Percentiles rank a stretch among this genome's conserved stretches.
These are phyloP conservation scores for Periophthalmus modestus DNA, from an alignment of 2,113 vertebrate species.

Conservation along the genomic window DNA sequence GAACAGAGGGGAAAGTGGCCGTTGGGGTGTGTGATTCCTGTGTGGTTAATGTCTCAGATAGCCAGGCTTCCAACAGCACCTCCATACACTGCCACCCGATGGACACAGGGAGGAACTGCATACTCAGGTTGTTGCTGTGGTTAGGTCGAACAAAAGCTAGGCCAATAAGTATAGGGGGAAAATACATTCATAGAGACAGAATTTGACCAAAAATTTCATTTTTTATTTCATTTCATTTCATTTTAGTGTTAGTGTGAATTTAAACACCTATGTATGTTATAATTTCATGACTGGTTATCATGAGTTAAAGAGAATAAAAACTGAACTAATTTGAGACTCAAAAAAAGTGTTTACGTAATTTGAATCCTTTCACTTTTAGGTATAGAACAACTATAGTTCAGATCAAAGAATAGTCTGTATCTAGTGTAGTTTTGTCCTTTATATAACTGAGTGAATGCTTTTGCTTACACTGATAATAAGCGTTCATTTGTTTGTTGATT, in stretches of 20 bases:
- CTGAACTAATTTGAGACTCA: not conserved
- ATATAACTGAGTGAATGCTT: too few species aligned
- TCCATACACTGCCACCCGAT: constrained; percentile 76
- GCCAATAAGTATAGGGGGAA: not conserved
- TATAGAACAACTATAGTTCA: not conserved
- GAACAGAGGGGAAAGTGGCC: constrained; percentile 22
- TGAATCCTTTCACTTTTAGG: not conserved
- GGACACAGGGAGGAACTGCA: constrained; percentile 62
- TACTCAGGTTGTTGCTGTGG: constrained; percentile 21
- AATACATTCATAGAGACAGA: not conserved
- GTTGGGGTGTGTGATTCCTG: constrained; percentile 61
- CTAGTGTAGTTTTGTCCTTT: too few species aligned
- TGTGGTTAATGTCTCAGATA: constrained; percentile 63
- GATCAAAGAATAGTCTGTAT: too few species aligned
- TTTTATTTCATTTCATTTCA: too few species aligned
- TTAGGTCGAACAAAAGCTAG: constrained; percentile 4
- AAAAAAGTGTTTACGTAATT: not conserved
- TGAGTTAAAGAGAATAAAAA: not conserved
- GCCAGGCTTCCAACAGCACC: constrained; percentile 49
- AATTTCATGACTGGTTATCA: not conserved
- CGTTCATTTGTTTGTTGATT: not conserved
- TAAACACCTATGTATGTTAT: too few species aligned
- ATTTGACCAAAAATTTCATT: too few species aligned
- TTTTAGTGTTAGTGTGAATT: too few species aligned
- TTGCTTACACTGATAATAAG: not conserved